Percentiles rank a stretch among this genome's conserved stretches.
Conservation (phyloP, 2,113 vertebrate species). For the Brachionichthys hirsutus region DNA sequence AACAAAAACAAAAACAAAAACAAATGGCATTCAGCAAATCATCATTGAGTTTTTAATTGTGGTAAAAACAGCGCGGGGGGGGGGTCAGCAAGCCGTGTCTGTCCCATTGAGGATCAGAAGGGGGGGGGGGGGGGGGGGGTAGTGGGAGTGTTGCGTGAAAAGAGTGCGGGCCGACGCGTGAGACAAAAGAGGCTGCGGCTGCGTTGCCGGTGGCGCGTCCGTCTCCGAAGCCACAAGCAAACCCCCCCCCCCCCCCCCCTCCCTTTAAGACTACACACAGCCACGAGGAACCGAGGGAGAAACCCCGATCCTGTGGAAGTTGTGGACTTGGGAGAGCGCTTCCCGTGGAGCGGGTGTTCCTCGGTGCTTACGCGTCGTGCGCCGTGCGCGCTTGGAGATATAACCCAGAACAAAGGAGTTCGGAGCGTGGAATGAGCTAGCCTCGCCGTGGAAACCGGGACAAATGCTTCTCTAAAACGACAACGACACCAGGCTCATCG, state of each 20-base stretch:
- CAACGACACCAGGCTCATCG: slow-evolving; percentile 15
- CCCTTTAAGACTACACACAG: slow-evolving; percentile 42
- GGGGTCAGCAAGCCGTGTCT: slow-evolving; percentile 52
- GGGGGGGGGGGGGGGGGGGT: slow-evolving; percentile 53
- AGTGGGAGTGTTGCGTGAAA: slow-evolving; percentile 74
- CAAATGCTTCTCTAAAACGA: slow-evolving; percentile 74
- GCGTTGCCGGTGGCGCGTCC: slow-evolving; percentile 69
- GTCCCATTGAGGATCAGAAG: slow-evolving; percentile 74
- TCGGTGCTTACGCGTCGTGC: slow-evolving; percentile 50
- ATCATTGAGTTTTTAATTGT: slow-evolving; percentile 6
- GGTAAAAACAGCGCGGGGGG: background rate
- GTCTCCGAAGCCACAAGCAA: slow-evolving; percentile 70
- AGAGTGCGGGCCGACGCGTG: slow-evolving; percentile 68
- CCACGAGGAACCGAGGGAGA: slow-evolving; percentile 34
- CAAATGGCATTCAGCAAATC: background rate
- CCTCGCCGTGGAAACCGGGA: slow-evolving; percentile 64
- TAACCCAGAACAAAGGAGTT: slow-evolving; percentile 81
- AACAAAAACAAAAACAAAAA: too few species aligned
- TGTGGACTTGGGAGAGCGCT: slow-evolving; percentile 51
- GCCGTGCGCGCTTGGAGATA: slow-evolving; percentile 61
- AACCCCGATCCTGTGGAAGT: slow-evolving; percentile 42
- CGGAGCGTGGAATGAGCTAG: slow-evolving; percentile 71
- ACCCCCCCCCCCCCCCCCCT: slow-evolving; percentile 41
- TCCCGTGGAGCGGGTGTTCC: slow-evolving; percentile 44
- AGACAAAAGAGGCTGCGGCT: slow-evolving; percentile 82